Evolutionary conservation across 30 jellyfish, hydroid and myxozoan genomes (phyloP), one percentile per base, ranked within the genome.

Genomic region (Mastigias papua): DNA sequence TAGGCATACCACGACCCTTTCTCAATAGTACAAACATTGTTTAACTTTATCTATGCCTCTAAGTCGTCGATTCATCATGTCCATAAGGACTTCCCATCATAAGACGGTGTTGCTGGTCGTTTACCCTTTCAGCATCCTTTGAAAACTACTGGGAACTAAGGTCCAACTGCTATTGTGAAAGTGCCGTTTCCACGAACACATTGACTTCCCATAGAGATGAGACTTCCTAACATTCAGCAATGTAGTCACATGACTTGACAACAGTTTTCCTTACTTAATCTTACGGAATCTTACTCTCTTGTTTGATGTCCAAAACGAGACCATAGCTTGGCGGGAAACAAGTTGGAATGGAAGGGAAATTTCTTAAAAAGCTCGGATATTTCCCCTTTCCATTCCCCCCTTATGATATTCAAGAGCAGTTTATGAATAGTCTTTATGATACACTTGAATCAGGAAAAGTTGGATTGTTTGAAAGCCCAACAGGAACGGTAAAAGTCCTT

Each of bases 401-500:
- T 9, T 95, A 95, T 76, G 96, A 95, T 34, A 95, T 95, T 27
- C 99, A 95, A 73, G 89, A 90, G 51, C 78, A 87, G 15, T 87
- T 95, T 80, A 95, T 95, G 98, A 91, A 68, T 32, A 22, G 71
- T 27, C 74, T 95, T 25, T 95, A 95, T 57, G 19, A 64, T 10
- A 85, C 97, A 5, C 51, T 95, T 73, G 95, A 90, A 63, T 80
- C 74, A 65, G 95, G 74, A 42, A 91, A 91, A 73, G 86, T 95
- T 82, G 99, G 99, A 28, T 78, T 95, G 21, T 95, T 95, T 77
- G 98, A 95, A 73, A 95, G 99, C 72, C 99, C 99, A 37, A 95
- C 99, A 6, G 99, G 99, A 30, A 95, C 99, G 57, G 99, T 95
- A 90, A 8, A 76, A 54, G 6, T n/a, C 54, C 13, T 42, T 15